Evolutionary conservation across 2,797 vertebrate genomes (phyloP).

Genomic region (Anas acuta): DNA sequence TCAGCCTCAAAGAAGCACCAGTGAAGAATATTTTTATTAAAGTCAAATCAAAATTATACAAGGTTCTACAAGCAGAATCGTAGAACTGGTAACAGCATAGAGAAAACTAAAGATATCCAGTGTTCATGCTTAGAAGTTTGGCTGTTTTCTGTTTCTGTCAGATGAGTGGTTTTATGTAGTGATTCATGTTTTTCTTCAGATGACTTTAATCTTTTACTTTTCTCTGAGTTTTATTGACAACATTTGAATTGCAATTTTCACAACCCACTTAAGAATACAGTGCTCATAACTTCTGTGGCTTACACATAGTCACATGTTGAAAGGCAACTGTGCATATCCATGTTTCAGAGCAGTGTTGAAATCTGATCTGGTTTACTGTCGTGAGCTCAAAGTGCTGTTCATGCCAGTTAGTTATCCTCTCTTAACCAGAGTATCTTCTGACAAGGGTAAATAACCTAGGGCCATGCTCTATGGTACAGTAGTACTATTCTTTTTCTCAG

Average conservation of each 20-base stretch:
- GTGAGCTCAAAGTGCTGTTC: not conserved
- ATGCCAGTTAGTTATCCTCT: not conserved
- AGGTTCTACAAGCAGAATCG: not conserved
- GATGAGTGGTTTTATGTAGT: not conserved
- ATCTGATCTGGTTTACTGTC: not conserved
- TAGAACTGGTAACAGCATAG: not conserved
- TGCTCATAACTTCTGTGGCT: conserved; percentile 1
- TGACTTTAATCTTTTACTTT: not conserved
- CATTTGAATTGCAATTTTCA: conserved; percentile 1
- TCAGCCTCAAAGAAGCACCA: not conserved
- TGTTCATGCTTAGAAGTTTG: not conserved
- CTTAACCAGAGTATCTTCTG: not conserved
- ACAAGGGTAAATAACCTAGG: not conserved
- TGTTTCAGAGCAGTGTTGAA: not conserved
- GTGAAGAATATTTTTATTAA: not conserved
- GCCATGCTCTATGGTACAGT: not conserved
- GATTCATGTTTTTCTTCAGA: conserved; percentile 22
- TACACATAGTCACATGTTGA: not conserved
- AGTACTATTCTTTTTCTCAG: not conserved
- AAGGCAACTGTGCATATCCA: not conserved
- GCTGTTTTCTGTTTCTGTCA: not conserved
- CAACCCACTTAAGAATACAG: not conserved
- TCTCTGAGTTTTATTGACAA: not conserved
- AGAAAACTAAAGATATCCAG: not conserved
- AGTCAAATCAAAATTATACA: not conserved